Evolutionary conservation across 2,113 vertebrate species (phyloP), one percentile per base, ranked within the genome.

Genomic region (Saguinus imperator): DNA sequence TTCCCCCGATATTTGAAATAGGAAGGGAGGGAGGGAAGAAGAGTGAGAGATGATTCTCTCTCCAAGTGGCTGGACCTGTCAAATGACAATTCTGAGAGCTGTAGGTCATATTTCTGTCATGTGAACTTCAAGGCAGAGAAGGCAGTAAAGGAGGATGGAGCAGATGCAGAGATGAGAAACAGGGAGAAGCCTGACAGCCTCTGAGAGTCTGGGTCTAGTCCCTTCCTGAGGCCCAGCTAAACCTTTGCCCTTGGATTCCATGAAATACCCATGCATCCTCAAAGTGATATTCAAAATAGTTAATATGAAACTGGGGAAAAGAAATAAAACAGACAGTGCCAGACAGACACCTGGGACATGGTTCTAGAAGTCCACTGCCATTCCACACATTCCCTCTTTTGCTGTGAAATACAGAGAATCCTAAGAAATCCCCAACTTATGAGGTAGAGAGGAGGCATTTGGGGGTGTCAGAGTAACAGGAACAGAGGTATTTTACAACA

Each of bases 271-370:
- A 43, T 0, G 45, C 17, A n/a, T 91, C n/a, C 25, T 43, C 43
- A 25, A 12, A 21, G 66, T 72, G 76, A 82, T 58, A 81, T n/a
- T 58, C n/a, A 76, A 92, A 92, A 94, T 75, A 80, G 27, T 96
- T 76, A 87, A 45, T 17, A 23, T 50, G 25, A 40, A 21, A 81
- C 12, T 50, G 72, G 35, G 50, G 1, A 37, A 58, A 13, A 18
- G 80, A 86, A 35, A 37, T 80, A 87, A 29, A 50, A 52, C 37
- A 94, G 40, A 52, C 37, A 94, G 40, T 25, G 21, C 25, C 68
- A 81, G 43, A 84, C 11, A 52, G 43, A 84, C 8, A 45, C 77
- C 57, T 82, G 9, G 27, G 13, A 37, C 23, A 20, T 12, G 14
- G 81, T 35, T 35, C 81, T 66, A 66, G 58, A 91, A 21, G 9